These are phyloP conservation scores for Malacoraja senta DNA, from an alignment of 2,797 vertebrate genomes.

Conservation along the genomic window DNA sequence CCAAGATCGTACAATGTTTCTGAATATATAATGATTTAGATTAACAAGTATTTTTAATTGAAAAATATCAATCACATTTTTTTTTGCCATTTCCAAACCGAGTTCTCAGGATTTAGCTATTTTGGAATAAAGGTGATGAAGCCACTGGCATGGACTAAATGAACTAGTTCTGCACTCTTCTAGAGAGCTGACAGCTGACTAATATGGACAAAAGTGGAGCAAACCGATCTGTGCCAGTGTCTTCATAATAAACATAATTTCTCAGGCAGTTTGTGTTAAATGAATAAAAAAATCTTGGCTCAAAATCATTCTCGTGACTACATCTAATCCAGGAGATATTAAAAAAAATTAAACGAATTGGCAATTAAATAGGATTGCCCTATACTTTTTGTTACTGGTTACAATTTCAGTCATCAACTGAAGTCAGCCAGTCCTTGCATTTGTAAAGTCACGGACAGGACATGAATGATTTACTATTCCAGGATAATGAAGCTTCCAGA, in stretches of 20 bases:
- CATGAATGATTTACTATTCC: background rate
- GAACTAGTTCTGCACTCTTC: background rate
- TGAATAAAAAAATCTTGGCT: background rate
- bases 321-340: background rate
- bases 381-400: background rate
- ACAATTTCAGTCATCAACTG: background rate
- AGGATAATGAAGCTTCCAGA: background rate
- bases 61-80: background rate
- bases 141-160: background rate
- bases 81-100: background rate
- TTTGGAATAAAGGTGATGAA: background rate
- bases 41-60: background rate
- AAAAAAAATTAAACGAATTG: background rate
- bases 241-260: background rate
- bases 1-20: too few relatives aligned
- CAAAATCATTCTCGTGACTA: background rate
- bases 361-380: background rate
- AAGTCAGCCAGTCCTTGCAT: background rate
- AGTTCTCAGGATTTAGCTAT: background rate
- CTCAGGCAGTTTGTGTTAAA: background rate
- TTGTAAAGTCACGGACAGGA: background rate
- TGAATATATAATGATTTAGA: background rate
- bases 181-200: background rate
- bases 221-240: background rate
- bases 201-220: background rate